Base-by-base conservation (phyloP, 2,888 invertebrate species). In the Axea sp. region DNA sequence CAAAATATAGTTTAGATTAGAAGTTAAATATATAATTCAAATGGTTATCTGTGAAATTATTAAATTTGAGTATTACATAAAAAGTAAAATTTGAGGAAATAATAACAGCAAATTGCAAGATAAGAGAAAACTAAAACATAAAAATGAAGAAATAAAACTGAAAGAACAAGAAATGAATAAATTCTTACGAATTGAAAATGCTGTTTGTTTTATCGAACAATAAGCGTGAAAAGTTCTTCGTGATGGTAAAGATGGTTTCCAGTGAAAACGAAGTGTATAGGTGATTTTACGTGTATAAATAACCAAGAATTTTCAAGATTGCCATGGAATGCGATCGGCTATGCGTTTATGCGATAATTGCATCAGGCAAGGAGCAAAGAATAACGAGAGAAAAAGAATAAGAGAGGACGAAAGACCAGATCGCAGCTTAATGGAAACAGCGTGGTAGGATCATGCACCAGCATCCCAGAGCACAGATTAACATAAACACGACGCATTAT, bases 401-500 rank as follows among this genome's bases (percentile, higher is more conserved):
- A 62, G 51, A 59, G 72, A 72, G 65, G 57, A 43, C 35, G 71
- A 64, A 68, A 51, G 74, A 57, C 64, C 57, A 71, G 71, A 71
- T 71, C 64, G 64, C 71, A 30, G 43, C 57, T 71, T 71, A 71
- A 71, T 71, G 71, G 62, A 71, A 71, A 71, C 71, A 71, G 53
- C 55, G 71, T 71, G 41, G 77, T 76, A 67, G 72, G 68, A 75
- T 74, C 67, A 75, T 73, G 76, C 71, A 68, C 76, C 73, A 65
- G 72, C 68, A 75, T 74, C 76, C 39, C 71, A 73, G 73, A 73
- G 76, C 64, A 69, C 68, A 76, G 75, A 80, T 81, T 80, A 80
- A 80, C 80, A 81, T 81, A 80, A 80, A 80, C 80, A 80, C 80
- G 79, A 73, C 74, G 78, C 78, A 82, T 80, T 82, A 81, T 81